A percentile compares a stretch with the other conserved stretches of the same genome.
These are phyloP conservation scores for Drosophila eohydei DNA, from an alignment of 2,888 invertebrate genomes.

Conservation along the genomic window DNA sequence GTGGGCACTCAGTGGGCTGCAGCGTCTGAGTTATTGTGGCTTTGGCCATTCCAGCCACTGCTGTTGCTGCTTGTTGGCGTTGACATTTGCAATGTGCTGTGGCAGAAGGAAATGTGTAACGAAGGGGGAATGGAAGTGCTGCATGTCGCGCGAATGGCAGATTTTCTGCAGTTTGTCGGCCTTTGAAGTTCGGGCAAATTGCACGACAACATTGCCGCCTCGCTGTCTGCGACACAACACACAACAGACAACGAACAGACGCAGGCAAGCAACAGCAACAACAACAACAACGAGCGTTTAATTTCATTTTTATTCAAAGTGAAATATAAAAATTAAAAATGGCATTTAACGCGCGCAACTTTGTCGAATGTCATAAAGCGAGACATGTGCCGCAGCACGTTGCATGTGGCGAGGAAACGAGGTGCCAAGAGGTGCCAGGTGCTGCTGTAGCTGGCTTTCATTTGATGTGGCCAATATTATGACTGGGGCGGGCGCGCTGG, in stretches of 20 bases:
- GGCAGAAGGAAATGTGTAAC: conserved; percentile 1
- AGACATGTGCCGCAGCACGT: conserved; percentile 38
- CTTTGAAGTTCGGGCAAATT: conserved; percentile 73
- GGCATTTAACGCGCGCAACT: conserved; percentile 73
- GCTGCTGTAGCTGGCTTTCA: conserved; percentile 13
- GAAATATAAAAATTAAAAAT: conserved; percentile 74
- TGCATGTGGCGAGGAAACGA: background rate
- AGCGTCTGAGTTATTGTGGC: conserved; percentile 73
- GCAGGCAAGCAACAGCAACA: conserved; percentile 12
- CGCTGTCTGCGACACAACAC: conserved; percentile 44
- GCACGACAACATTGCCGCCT: conserved; percentile 46
- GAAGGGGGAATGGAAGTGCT: conserved; percentile 2
- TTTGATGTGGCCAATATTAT: conserved; percentile 42
- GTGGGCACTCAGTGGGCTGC: conserved; percentile 33
- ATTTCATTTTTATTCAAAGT: conserved; percentile 76
- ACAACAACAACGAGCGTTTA: conserved; percentile 48
- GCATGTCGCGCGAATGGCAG: conserved; percentile 31
- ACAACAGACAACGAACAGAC: conserved; percentile 21
- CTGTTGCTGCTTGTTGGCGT: conserved; percentile 21
- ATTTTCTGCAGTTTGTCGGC: conserved; percentile 70
- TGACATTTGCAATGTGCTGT: conserved; percentile 55
- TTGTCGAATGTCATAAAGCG: conserved; percentile 67
- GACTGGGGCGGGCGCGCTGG: conserved; percentile 1
- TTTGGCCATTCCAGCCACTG: conserved; percentile 51
- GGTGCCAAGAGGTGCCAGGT: conserved; percentile 12